Conservation (phyloP, 1,140 invertebrate species). For the Drosophila kepulauana region DNA sequence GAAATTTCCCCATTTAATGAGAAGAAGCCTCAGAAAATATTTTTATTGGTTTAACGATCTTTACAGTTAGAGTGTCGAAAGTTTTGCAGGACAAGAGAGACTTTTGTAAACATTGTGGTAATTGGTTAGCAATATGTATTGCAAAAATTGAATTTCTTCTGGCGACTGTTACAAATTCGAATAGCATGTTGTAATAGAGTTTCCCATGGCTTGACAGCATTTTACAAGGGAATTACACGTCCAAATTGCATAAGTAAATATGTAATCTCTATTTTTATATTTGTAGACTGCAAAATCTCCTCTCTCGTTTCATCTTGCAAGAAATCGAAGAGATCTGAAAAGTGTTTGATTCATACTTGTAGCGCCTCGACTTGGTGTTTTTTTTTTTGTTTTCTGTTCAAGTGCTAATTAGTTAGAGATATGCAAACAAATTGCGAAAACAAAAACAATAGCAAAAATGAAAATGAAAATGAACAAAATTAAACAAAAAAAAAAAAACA, state of each 20-base stretch:
- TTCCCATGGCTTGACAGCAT: not conserved
- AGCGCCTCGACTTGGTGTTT: conserved; percentile 1
- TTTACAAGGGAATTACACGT: not conserved
- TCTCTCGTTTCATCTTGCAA: not conserved
- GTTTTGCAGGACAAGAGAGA: no score
- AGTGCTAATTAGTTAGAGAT: conserved; percentile 62
- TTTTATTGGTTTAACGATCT: no score
- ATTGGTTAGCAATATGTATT: no score
- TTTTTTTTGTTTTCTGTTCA: not conserved
- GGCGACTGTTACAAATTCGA: not conserved
- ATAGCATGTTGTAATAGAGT: not conserved
- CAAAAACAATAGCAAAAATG: conserved; percentile 22
- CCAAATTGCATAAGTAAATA: conserved; percentile 3
- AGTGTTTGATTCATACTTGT: not conserved
- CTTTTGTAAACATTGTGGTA: no score
- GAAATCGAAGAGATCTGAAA: conserved; percentile 3
- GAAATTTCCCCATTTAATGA: not conserved
- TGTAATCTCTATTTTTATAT: not conserved
- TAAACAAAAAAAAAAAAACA: conserved; percentile 1
- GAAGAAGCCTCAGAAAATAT: no score
- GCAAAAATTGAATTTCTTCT: not conserved
- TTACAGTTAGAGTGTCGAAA: no score
- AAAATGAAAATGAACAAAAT: no score
- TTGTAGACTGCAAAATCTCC: not conserved
- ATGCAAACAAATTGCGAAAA: conserved; percentile 51